Conservation (phyloP, 2,797 vertebrate genomes). For the Lutjanus argentimaculatus region DNA sequence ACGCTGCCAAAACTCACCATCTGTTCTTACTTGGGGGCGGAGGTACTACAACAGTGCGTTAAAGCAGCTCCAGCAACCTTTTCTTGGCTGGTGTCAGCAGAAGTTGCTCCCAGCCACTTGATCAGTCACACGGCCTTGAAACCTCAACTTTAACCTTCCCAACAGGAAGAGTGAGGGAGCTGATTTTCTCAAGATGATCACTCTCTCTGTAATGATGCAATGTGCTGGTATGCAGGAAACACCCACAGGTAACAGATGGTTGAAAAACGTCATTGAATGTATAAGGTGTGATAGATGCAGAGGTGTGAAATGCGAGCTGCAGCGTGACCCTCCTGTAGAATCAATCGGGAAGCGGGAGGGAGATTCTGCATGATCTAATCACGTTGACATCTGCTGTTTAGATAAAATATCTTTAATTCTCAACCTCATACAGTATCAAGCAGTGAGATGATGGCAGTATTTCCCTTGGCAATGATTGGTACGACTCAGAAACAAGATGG, state of each 20-base stretch:
- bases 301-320: conserved; percentile 49
- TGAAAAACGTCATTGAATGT: conserved; percentile 34
- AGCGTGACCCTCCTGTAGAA: conserved; percentile 33
- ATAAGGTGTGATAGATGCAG: conserved; percentile 43
- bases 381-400: conserved; percentile 43
- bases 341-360: conserved; percentile 20
- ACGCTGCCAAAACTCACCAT: conserved; percentile 81
- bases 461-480: conserved; percentile 44
- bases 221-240: conserved; percentile 24
- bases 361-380: conserved; percentile 49
- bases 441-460: conserved; percentile 23
- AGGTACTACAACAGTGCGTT: conserved; percentile 36
- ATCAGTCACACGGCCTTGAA: conserved; percentile 48
- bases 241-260: conserved; percentile 70
- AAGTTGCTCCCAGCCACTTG: conserved; percentile 29
- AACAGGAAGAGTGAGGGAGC: not conserved
- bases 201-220: not conserved
- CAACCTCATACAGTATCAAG: conserved; percentile 37
- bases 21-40: conserved; percentile 71
- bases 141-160: conserved; percentile 33
- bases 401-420: conserved; percentile 43
- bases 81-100: conserved; percentile 28
- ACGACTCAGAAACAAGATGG: conserved; percentile 39
- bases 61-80: conserved; percentile 59
- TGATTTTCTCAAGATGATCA: conserved; percentile 18